phyloP scores from a whole-genome alignment of 2,888 invertebrate genomes.

The Sphinx pinastri region DNA sequence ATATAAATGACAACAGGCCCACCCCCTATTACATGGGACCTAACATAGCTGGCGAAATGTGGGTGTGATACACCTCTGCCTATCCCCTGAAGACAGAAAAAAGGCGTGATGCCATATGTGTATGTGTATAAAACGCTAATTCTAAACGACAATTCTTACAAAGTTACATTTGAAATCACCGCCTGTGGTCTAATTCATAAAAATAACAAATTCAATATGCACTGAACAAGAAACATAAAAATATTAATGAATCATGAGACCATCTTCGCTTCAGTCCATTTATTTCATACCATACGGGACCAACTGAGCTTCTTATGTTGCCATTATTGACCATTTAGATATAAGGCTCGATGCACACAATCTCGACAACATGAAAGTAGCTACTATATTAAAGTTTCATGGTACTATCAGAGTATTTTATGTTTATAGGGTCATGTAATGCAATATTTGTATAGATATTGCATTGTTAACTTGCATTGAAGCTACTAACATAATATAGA shows the following conservation, averaged over 20 bases:
- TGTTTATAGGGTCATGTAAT: no score
- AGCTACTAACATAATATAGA: no score
- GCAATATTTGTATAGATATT: no score
- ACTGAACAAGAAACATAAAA: slow-evolving; percentile 3
- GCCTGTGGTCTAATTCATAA: not conserved
- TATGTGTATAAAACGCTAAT: no score
- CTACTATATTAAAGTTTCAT: not conserved
- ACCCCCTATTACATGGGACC: no score
- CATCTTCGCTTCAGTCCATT: slow-evolving; percentile 25
- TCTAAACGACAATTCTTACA: not conserved
- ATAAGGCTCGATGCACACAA: slow-evolving; percentile 1
- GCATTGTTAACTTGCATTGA: no score
- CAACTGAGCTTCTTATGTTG: slow-evolving; percentile 22
- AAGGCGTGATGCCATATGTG: no score
- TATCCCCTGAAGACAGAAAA: no score
- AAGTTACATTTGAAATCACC: not conserved
- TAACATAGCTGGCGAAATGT: no score
- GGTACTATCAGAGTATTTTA: no score
- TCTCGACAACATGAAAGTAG: not conserved
- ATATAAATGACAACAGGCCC: no score
- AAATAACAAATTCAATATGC: slow-evolving; percentile 17
- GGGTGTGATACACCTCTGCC: no score
- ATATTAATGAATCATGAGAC: slow-evolving; percentile 22
- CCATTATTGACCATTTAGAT: slow-evolving; percentile 22
- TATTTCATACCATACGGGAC: slow-evolving; percentile 19